phyloP scores from a whole-genome alignment of 2,888 invertebrate species.

The Thecocarcelia acutangulata region DNA sequence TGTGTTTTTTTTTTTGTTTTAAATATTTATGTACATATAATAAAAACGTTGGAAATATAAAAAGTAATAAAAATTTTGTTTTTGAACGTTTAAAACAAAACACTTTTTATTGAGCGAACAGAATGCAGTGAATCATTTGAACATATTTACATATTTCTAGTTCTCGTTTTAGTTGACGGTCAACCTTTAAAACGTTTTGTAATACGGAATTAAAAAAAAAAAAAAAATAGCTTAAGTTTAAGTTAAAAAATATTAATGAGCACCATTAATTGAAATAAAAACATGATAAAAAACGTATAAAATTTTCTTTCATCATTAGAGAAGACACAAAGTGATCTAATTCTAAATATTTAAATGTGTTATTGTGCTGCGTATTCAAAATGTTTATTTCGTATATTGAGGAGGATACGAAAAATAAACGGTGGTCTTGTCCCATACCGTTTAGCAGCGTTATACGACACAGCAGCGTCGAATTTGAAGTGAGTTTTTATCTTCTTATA shows the following conservation, averaged over 20 bases:
- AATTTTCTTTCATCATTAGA: background rate
- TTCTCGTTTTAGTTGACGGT: slow-evolving; percentile 52
- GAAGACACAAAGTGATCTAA: background rate
- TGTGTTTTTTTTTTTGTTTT: background rate
- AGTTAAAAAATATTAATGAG: slow-evolving; percentile 1
- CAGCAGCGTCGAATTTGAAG: slow-evolving; percentile 62
- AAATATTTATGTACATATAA: slow-evolving; percentile 19
- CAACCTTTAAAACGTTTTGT: slow-evolving; percentile 50
- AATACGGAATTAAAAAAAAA: slow-evolving; percentile 15
- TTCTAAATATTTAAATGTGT: slow-evolving; percentile 38
- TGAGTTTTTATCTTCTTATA: slow-evolving; percentile 44
- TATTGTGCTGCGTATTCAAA: slow-evolving; percentile 13
- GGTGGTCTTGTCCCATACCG: slow-evolving; percentile 66
- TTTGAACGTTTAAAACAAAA: slow-evolving; percentile 8
- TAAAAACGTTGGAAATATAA: slow-evolving; percentile 40
- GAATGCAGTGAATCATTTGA: slow-evolving; percentile 43
- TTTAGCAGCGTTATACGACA: slow-evolving; percentile 51
- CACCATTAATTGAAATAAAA: background rate
- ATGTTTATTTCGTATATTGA: slow-evolving; percentile 66
- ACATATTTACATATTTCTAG: slow-evolving; percentile 18
- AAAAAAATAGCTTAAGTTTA: background rate
- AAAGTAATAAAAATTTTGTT: slow-evolving; percentile 33
- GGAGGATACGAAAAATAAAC: slow-evolving; percentile 53
- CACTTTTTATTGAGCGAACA: slow-evolving; percentile 8
- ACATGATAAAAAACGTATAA: background rate